Evolutionary conservation across 2,888 invertebrate species (phyloP), one percentile per base, ranked within the genome.

Genomic region (Amphipoea lucens): DNA sequence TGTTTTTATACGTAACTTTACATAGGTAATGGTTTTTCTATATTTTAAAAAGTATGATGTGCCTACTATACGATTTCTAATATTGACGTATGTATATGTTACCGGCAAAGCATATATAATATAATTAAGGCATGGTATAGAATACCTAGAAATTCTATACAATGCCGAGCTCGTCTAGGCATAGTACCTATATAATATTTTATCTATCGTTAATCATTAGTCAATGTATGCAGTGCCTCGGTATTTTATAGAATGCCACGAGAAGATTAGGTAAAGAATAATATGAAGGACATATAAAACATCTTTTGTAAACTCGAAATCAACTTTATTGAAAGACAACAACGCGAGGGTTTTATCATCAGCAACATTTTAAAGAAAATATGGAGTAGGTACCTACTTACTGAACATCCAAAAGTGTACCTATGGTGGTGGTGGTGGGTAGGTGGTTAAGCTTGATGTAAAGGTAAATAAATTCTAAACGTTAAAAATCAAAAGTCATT

Each of bases 11-110:
- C 42, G 23, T 62, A 51, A n/a, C 42, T 6, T 76, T 20, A 51
- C 57, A 29, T 36, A 36, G 36, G 36, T 42, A 65, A 83, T 63
- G 36, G 7, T 23, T 45, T 45, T 63, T 62, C 20, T 69, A 23
- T 36, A 12, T 51, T 66, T 36, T 9, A 11, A 62, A 57, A 63
- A 76, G 62, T n/a, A 29, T 36, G 68, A 20, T 48, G 57, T 42
- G 78, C 7, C 65, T 69, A 23, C 29, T 29, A 29, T 29, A 29
- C 57, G 42, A 69, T 81, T 84, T 78, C 68, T 83, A 83, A 67
- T 45, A 20, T 66, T 51, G 23, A 40, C 11, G 14, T 57, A 40
- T 40, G 14, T 57, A 4, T 57, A n/a, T n/a, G n/a, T n/a, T 40
- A 20, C 11, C 36, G 20, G 20, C 20, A 40, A 40, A 65, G 20